These are phyloP conservation scores for Drosophila nikananu DNA, from an alignment of 1,140 invertebrate genomes.

Conservation along the genomic window DNA sequence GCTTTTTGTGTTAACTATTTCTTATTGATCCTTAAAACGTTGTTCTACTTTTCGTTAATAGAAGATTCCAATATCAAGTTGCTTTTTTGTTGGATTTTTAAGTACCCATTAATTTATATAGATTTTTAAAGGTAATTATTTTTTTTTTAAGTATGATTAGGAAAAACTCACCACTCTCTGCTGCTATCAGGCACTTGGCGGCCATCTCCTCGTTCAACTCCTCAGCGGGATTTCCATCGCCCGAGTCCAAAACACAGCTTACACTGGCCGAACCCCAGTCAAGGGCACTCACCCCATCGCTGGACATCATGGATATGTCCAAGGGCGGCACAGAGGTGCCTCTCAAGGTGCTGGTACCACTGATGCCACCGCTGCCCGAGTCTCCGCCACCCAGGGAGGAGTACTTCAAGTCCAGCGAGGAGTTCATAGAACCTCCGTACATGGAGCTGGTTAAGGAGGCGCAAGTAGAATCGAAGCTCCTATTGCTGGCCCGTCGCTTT, in stretches of 20 bases:
- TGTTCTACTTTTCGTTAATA: not conserved
- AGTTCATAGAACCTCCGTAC: conserved; percentile 76
- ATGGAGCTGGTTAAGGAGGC: conserved; percentile 77
- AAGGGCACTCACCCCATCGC: conserved; percentile 62
- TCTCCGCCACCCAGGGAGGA: conserved; percentile 59
- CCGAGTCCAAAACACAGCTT: conserved; percentile 61
- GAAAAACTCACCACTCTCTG: conserved; percentile 70
- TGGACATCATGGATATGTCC: conserved; percentile 68
- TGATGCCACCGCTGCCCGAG: conserved; percentile 36
- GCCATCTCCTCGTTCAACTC: conserved; percentile 74
- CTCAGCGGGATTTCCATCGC: conserved; percentile 65
- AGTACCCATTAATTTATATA: not conserved
- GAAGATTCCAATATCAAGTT: not conserved
- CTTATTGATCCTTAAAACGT: not conserved
- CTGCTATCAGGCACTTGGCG: conserved; percentile 75
- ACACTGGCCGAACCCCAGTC: conserved; percentile 71
- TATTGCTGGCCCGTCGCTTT: conserved; percentile 74
- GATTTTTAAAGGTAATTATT: not conserved
- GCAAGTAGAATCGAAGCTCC: conserved; percentile 80
- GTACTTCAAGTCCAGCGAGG: conserved; percentile 76
- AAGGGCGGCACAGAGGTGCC: conserved; percentile 68
- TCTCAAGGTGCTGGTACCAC: conserved; percentile 66
- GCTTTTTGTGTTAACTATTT: not conserved
- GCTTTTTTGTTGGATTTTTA: not conserved
- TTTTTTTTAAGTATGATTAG: not conserved